phyloP scores from a whole-genome alignment of 2,888 invertebrate genomes.

The Miltochrista miniata region DNA sequence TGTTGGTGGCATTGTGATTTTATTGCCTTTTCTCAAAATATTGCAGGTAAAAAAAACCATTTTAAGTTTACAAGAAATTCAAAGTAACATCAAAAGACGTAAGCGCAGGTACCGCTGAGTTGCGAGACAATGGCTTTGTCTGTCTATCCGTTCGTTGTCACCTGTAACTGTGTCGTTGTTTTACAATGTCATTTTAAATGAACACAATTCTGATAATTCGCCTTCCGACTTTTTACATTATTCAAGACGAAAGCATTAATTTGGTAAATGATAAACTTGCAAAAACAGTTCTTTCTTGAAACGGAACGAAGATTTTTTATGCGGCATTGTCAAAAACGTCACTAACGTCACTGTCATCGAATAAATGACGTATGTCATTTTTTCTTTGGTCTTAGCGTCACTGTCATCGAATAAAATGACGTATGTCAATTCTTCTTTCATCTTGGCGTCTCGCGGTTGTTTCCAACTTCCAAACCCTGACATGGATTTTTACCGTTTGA shows the following conservation, averaged over 20 bases:
- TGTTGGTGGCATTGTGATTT: too few relatives aligned
- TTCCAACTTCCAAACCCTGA: too few relatives aligned
- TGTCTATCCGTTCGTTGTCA: constrained; percentile 64
- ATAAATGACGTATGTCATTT: too few relatives aligned
- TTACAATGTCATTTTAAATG: constrained; percentile 57
- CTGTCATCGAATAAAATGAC: too few relatives aligned
- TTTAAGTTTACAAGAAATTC: constrained; percentile 59
- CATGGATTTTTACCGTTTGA: too few relatives aligned
- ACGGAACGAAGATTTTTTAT: too few relatives aligned
- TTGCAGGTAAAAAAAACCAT: constrained; percentile 65
- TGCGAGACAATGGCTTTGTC: constrained; percentile 79
- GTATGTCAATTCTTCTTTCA: too few relatives aligned
- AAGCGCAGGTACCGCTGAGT: constrained; percentile 74
- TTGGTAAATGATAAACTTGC: constrained; percentile 18
- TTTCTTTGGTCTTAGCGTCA: too few relatives aligned
- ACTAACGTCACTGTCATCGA: too few relatives aligned
- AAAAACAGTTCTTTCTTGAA: too few relatives aligned
- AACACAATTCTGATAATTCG: constrained; percentile 37
- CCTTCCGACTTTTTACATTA: constrained; percentile 32
- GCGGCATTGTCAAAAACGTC: too few relatives aligned
- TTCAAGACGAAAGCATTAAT: constrained; percentile 40
- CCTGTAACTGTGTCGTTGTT: constrained; percentile 62
- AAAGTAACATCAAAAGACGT: constrained; percentile 72
- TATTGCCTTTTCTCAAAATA: constrained; percentile 41
- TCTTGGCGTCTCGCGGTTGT: too few relatives aligned